Base-by-base conservation (phyloP, 1,140 invertebrate genomes). In the Sinella curviseta region DNA sequence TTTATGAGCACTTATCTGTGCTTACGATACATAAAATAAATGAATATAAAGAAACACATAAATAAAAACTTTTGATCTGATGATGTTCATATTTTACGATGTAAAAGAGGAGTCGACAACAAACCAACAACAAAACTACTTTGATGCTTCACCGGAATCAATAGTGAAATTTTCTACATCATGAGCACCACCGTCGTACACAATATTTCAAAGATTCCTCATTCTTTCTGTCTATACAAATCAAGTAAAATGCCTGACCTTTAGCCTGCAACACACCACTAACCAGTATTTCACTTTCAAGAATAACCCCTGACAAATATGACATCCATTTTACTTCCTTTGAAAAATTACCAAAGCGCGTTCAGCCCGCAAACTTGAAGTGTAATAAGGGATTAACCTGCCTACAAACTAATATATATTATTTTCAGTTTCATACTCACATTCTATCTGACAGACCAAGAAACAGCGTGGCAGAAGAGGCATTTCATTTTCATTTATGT, bases 71-170 rank as follows among this genome's bases (percentile, higher is more conserved):
- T 80, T 80, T 67, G 76, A 80, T 80, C 30, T 77, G 28, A 2
- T 33, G 65, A 70, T 33, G 76, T 65, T 60, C 76, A 74, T 80
- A 80, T 80, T 77, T 80, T 74, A 74, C 57, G 54, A 57, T 33
- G 20, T 74, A 57, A 80, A 78, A 76, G 77, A 80, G 73, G 70
- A 80, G 79, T 80, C 79, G 79, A 80, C 79, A 80, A 80, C 8
- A 26, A 12, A 48, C 30, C 26, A 1, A 70, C 65, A 70, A 70
- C 65, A 70, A 33, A 30, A 24, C 26, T 17, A 70, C 24, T 60
- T 60, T 16, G 31, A 65, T 4, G 16, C 57, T 12, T n/a, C 3
- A 65, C 8, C 8, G 30, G 17, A 16, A 28, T 74, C 70, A 8
- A 34, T 28, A 20, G 24, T 33, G n/a, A 67, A 74, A 30, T 74